Evolutionary conservation across 1,140 invertebrate species (phyloP), one percentile per base, ranked within the genome.

Genomic region (Oppia nitens): DNA sequence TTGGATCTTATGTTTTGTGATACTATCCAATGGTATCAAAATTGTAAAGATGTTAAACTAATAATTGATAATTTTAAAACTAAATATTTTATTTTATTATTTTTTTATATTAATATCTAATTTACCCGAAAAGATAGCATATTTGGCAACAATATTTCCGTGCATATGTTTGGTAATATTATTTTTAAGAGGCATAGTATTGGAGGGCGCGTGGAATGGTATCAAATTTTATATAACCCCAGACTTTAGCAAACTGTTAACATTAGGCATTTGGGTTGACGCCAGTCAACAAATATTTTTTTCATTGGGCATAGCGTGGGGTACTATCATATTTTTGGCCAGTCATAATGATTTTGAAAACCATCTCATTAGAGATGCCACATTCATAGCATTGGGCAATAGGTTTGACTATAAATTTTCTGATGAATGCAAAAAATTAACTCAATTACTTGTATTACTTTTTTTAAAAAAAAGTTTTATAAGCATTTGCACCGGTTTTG

Each of bases 211-310:
- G 3, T 17, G 17, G 14, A 64, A 67, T 28, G 75, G 75, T 12
- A 61, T 75, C n/a, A 54, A 61, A 29, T 70, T 62, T 47, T 65
- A 59, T 20, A 49, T 67, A 27, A 65, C 57, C 32, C 66, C 66
- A 3, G 49, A 64, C 45, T 17, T 60, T 2, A 1, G 28, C 14
- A 24, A 1, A 59, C 64, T 82, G 26, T 70, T 73, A 0, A 80
- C 92, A 74, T 87, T 88, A 1, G 83, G 87, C 14, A 92, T 96
- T 0, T 97, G 93, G 93, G 70, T 95, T 21, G 91, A 94, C 74
- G 92, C 93, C 0, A 91, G 87, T 2, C 94, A 91, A 0, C 93
- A 97, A 70, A 95, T 97, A 65, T 98, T 98, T 74, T 98, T 96
- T 72, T 94, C 89, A 0, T 74, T 96, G 53, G 93, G n/a, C n/a